A percentile compares a stretch with the other conserved stretches of the same genome.
phyloP scores from a whole-genome alignment of 2,113 vertebrate species.

The Cebidichthys violaceus region DNA sequence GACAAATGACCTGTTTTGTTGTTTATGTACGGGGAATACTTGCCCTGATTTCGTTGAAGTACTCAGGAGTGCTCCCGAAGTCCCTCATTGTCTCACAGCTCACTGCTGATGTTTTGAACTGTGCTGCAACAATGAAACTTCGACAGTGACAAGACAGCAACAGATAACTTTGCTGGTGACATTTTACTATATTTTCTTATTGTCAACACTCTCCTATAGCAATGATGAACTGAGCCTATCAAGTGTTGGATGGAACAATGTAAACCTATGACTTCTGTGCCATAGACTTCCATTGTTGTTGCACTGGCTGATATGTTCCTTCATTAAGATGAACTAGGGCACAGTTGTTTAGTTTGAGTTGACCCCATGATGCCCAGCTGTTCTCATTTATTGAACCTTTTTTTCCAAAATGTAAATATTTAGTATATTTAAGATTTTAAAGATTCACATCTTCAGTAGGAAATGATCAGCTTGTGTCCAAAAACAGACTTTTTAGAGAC shows the following conservation, averaged over 20 bases:
- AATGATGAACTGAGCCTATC: not conserved
- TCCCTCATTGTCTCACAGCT: conserved; percentile 1
- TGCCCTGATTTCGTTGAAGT: conserved; percentile 34
- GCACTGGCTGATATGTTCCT: not conserved
- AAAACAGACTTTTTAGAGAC: not conserved
- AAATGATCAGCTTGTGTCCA: not conserved
- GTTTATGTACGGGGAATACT: conserved; percentile 8
- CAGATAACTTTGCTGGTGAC: not conserved
- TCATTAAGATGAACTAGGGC: not conserved
- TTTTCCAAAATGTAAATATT: not conserved
- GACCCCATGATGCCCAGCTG: not conserved
- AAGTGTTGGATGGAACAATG: not conserved
- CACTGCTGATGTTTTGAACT: not conserved
- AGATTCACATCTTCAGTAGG: not conserved
- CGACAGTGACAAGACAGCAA: not conserved
- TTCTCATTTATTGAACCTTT: not conserved
- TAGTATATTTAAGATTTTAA: not conserved
- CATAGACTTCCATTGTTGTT: not conserved
- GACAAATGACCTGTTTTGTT: conserved; percentile 29
- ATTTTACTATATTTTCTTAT: not conserved
- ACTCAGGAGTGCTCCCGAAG: not conserved
- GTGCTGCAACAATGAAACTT: not conserved
- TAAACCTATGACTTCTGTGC: not conserved
- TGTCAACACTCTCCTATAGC: not conserved
- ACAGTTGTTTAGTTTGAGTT: not conserved